Evolutionary conservation across 2,797 vertebrate genomes (phyloP), one percentile per base, ranked within the genome.

Genomic region (Pachyuromys duprasi): DNA sequence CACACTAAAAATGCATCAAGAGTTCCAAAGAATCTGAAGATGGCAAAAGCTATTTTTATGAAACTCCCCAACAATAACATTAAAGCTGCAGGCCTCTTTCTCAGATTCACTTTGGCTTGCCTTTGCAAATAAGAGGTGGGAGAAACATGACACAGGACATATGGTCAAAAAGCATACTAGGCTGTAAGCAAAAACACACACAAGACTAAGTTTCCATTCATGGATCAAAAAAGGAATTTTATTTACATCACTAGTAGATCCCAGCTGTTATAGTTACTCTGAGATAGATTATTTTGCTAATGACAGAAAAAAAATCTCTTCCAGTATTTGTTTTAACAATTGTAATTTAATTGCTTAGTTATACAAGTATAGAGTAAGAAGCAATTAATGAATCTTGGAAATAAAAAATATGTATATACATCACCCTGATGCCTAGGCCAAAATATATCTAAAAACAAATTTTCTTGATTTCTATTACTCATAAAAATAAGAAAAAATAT

Each of bases 401-500:
- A 97, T 67, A 96, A 98, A 98, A 98, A 98, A 97, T 97, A 96
- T 60, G 97, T 98, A 96, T 98, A 92, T 98, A 96, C 92, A 97
- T 96, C 98, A 98, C 96, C 96, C 95, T 98, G 95, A 97, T 89
- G 96, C 78, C 78, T 96, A 97, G 97, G 97, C 94, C 97, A 98
- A 98, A 98, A 98, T 98, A 98, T 87, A 98, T 86, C 86, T 97
- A 98, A 97, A 79, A 92, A 95, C 97, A 97, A 95, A 96, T 96
- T 98, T 98, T 98, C 98, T 98, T 98, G 97, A 98, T 98, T 98
- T 98, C 97, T 98, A 97, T 93, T 98, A 98, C 96, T 98, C 98
- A 98, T 98, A 98, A 94, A 97, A 98, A 98, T 97, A 97, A 97
- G 96, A 84, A 95, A 98, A 98, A 97, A 97, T 98, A 98, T 96